Conservation (phyloP, 2,797 vertebrate species). For the Prionace glauca region DNA sequence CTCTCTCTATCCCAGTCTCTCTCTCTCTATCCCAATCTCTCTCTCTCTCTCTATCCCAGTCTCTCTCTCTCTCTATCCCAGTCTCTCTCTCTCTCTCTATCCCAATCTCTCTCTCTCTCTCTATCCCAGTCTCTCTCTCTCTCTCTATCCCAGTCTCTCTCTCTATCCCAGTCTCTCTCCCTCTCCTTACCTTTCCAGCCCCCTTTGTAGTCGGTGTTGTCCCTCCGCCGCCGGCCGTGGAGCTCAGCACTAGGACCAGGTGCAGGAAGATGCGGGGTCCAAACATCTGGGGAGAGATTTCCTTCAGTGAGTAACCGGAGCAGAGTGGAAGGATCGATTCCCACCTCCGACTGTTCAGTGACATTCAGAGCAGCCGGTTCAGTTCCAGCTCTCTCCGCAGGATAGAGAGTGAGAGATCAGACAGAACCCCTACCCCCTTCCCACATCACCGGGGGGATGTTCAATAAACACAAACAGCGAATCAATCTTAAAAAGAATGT, state of each 20-base stretch:
- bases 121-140: neutral
- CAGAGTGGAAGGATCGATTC: neutral
- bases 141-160: no score
- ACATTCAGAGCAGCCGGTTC: neutral
- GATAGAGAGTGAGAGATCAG: neutral
- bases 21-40: no score
- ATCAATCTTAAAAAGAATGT: neutral
- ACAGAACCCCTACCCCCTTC: neutral
- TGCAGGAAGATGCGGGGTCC: neutral
- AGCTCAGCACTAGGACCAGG: neutral
- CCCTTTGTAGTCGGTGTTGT: neutral
- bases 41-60: no score
- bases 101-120: no score
- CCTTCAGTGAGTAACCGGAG: neutral
- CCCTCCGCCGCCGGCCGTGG: neutral
- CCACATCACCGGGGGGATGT: neutral
- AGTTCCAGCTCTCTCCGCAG: neutral
- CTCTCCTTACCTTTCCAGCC: neutral
- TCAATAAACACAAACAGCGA: neutral
- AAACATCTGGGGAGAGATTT: neutral
- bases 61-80: no score
- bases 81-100: no score
- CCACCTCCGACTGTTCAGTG: neutral
- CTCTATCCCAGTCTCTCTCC: no score
- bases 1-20: no score